Evolutionary conservation across 37 sponge, comb jelly and placozoan genomes (phyloP), one percentile per base, ranked within the genome.

Genomic region (Geodia barretti): DNA sequence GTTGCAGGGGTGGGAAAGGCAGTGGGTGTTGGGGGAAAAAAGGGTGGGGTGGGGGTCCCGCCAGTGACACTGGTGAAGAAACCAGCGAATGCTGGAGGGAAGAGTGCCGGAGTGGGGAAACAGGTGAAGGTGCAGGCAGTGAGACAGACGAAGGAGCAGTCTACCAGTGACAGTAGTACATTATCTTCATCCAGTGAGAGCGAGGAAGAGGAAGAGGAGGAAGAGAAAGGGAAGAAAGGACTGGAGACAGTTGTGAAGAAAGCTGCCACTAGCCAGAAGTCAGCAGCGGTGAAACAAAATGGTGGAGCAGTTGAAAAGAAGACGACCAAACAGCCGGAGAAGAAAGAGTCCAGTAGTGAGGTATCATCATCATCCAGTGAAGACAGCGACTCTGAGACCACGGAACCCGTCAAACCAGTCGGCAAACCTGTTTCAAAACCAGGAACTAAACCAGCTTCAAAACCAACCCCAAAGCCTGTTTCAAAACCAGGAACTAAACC

Each of bases 101-200:
- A n/a, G n/a, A n/a, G n/a, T n/a, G n/a, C n/a, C n/a, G n/a, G n/a
- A n/a, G n/a, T n/a, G n/a, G n/a, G n/a, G n/a, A n/a, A n/a, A n/a
- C n/a, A n/a, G n/a, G n/a, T n/a, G n/a, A n/a, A 76, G 76, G 21
- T 4, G 38, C 35, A 19, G 38, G 34, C 8, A 70, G 24, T 23
- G 4, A 23, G 26, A 70, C 26, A 35, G 4, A 2, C 31, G 24
- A 3, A 70, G 24, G 30, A 3, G 33, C 4, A 9, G 23, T 35
- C 4, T 4, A 24, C 71, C 38, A 36, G 38, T 2, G 72, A 70
- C 14, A 35, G 36, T 35, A 70, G 72, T 39, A 36, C 72, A 24
- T 3, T 4, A 25, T 42, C 47, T 30, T 58, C 60, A 9, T 75
- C 76, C 0, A 75, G 76, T 54, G 81, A 70, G 61, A 80, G n/a